Evolutionary conservation across 2,113 vertebrate genomes (phyloP), one percentile per base, ranked within the genome.

Genomic region (Lycocorax pyrrhopterus): DNA sequence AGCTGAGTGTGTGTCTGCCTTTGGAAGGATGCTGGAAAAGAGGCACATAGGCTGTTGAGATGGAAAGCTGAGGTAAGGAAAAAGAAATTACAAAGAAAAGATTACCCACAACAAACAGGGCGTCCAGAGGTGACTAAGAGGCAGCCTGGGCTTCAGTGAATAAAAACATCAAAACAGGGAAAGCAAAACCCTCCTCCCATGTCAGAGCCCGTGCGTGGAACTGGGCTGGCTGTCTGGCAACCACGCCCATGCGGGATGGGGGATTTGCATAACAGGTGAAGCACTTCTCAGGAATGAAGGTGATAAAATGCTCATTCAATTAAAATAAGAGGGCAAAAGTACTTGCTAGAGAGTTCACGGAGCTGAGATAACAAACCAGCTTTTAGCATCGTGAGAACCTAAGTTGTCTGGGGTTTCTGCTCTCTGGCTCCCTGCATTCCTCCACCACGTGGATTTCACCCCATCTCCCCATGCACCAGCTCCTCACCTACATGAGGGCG

Each of bases 161-260:
- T 35, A 37, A 58, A 44, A 59, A 13, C 6, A 12, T 16, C 5
- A 27, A 25, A 55, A 16, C 4, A 64, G 10, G 9, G 10, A 62
- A 79, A 60, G 17, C n/a, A 86, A 35, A 11, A 10, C 8, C 37
- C 8, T 16, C 22, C 22, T 18, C 23, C 39, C 35, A 3, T 9
- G 5, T 44, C 39, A 84, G 55, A 32, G 62, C 12, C 7, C 5
- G 56, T 9, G 18, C 29, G 53, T 10, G 2, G 1, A 64, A 72
- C 27, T 1, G 0, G 30, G 17, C 30, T 30, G 32, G 8, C 21
- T 83, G 46, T 51, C 30, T 58, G 60, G 60, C 53, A 74, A 35
- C 44, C 68, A 23, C 4, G 0, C 16, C 30, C 20, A 30, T 7
- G 4, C 0, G 0, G 16, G 20, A 74, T 10, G 6, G 20, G 17